Conservation (phyloP, 2,888 invertebrate species). For the Phortica okadai region DNA sequence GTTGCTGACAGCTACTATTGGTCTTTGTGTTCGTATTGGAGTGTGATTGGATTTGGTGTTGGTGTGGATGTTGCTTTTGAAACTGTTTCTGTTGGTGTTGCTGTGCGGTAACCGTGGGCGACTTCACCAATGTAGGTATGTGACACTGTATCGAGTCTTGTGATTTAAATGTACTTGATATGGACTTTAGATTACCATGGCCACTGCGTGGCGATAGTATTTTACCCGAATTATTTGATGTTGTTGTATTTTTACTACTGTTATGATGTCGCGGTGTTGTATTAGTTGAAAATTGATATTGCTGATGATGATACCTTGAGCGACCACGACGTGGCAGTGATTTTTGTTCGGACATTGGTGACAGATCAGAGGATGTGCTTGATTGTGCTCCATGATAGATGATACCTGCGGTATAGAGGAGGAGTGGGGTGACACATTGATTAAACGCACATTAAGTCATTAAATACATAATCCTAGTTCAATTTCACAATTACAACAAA, state of each 20-base stretch:
- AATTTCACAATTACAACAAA: too few species aligned
- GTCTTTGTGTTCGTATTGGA: slow-evolving; percentile 44
- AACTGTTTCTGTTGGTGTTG: slow-evolving; percentile 68
- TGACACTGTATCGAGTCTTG: slow-evolving; percentile 76
- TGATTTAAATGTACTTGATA: slow-evolving; percentile 76
- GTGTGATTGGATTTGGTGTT: slow-evolving; percentile 41
- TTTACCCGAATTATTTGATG: slow-evolving; percentile 69
- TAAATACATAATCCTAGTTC: background rate
- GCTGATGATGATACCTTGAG: slow-evolving; percentile 81
- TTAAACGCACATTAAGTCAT: slow-evolving; percentile 10
- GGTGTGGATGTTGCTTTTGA: slow-evolving; percentile 60
- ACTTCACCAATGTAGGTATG: slow-evolving; percentile 75
- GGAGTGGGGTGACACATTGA: slow-evolving; percentile 4
- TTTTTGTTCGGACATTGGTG: slow-evolving; percentile 87
- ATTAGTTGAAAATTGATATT: slow-evolving; percentile 78
- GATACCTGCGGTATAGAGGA: slow-evolving; percentile 78
- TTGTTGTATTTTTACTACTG: slow-evolving; percentile 71
- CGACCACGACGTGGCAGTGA: slow-evolving; percentile 84
- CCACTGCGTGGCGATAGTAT: slow-evolving; percentile 75
- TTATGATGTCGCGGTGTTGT: slow-evolving; percentile 78
- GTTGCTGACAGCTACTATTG: slow-evolving; percentile 58
- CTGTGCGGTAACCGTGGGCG: slow-evolving; percentile 74
- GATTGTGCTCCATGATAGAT: slow-evolving; percentile 86
- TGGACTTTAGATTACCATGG: slow-evolving; percentile 73
- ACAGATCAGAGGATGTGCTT: slow-evolving; percentile 86